A percentile compares a stretch with the other conserved stretches of the same genome.
phyloP scores from a whole-genome alignment of 1,140 invertebrate genomes.

The Pseudomyrmex sp. region DNA sequence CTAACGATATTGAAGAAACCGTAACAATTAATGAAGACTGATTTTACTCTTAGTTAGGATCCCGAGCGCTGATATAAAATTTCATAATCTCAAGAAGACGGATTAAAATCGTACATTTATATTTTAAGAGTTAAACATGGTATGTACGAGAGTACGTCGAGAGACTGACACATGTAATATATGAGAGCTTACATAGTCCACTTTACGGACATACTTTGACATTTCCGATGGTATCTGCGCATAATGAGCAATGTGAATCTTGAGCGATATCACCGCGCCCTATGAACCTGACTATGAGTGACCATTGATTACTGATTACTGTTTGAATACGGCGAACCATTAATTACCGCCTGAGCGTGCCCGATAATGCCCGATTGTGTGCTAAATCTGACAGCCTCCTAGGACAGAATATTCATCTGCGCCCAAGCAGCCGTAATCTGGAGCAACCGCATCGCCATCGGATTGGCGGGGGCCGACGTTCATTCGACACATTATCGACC shows the following conservation, averaged over 20 bases:
- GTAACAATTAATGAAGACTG: too few relatives aligned
- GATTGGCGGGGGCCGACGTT: slow-evolving; percentile 32
- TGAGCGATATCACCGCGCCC: slow-evolving; percentile 61
- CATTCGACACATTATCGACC: slow-evolving; percentile 31
- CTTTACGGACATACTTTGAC: slow-evolving; percentile 45
- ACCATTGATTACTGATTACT: slow-evolving; percentile 75
- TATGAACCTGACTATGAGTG: slow-evolving; percentile 73
- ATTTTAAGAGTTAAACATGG: background rate
- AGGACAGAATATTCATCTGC: slow-evolving; percentile 70
- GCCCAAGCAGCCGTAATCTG: slow-evolving; percentile 62
- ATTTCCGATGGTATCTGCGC: slow-evolving; percentile 31
- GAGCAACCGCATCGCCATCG: slow-evolving; percentile 61
- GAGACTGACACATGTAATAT: background rate
- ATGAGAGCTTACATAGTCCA: background rate
- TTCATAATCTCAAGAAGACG: too few relatives aligned
- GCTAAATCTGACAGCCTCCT: slow-evolving; percentile 72
- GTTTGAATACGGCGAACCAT: slow-evolving; percentile 69
- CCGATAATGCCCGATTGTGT: slow-evolving; percentile 73
- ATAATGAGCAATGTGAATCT: slow-evolving; percentile 60
- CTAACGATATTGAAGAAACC: too few relatives aligned
- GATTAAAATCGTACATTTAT: background rate
- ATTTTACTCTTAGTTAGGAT: too few relatives aligned
- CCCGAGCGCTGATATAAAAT: background rate
- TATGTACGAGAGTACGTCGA: background rate
- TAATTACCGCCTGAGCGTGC: slow-evolving; percentile 72